Percentiles rank a stretch among this genome's conserved stretches.
Conservation (phyloP, 2,797 vertebrate genomes). For the Rhinella marina region DNA sequence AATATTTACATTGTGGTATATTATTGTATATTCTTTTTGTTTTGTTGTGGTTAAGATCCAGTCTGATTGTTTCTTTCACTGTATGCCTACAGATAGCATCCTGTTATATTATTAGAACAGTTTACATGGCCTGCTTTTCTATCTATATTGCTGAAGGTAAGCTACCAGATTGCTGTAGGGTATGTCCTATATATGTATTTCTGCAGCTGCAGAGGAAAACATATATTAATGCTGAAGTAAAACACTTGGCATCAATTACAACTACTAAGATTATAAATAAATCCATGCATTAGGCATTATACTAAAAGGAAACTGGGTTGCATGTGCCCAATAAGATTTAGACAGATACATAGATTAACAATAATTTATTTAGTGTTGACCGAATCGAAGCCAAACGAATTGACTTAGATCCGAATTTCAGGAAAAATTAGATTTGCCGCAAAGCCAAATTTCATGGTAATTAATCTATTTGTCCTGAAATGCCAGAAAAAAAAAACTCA, state of each 20-base stretch:
- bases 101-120: background rate
- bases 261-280: too few relatives aligned
- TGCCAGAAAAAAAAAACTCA: too few relatives aligned
- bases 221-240: background rate
- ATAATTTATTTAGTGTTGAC: background rate
- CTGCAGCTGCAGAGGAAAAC: background rate
- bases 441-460: too few relatives aligned
- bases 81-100: background rate
- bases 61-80: background rate
- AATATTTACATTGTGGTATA: too few relatives aligned
- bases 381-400: too few relatives aligned
- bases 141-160: background rate
- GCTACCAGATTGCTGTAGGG: background rate
- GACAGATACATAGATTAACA: background rate
- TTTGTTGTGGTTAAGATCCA: background rate
- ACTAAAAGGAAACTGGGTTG: too few relatives aligned
- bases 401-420: too few relatives aligned
- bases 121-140: background rate
- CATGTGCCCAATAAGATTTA: background rate
- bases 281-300: too few relatives aligned
- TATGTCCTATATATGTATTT: background rate
- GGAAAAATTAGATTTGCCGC: too few relatives aligned
- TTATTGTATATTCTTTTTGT: too few relatives aligned
- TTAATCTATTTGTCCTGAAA: too few relatives aligned
- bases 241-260: background rate